phyloP scores from a whole-genome alignment of 2,113 vertebrate genomes.

The Todiramphus saurophagus region DNA sequence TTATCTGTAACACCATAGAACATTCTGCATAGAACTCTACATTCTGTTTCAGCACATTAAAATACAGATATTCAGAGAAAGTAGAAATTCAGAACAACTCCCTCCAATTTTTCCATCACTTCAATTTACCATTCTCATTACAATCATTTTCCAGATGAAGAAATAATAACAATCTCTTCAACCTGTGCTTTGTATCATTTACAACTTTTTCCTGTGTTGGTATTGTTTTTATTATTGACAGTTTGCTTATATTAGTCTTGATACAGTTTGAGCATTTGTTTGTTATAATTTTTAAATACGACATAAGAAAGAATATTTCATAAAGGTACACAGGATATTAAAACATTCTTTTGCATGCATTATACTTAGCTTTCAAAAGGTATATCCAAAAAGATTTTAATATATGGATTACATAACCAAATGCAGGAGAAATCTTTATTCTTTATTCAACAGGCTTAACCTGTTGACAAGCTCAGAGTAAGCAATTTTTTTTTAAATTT shows the following conservation, averaged over 20 bases:
- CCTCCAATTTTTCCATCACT: neutral
- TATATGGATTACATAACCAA: neutral
- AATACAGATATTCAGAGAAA: neutral
- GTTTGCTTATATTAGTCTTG: neutral
- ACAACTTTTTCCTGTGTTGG: neutral
- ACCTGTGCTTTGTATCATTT: neutral
- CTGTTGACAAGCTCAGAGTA: neutral
- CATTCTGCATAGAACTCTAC: neutral
- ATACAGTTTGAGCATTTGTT: neutral
- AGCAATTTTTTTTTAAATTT: neutral
- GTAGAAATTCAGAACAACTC: neutral
- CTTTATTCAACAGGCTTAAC: neutral
- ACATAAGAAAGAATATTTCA: neutral
- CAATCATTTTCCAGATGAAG: neutral
- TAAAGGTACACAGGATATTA: neutral
- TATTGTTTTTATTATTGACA: neutral
- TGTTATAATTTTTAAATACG: neutral
- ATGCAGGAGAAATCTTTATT: neutral
- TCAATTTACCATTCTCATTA: neutral
- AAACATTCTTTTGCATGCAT: neutral
- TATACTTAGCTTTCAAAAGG: neutral
- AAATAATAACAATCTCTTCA: neutral
- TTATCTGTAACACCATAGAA: neutral
- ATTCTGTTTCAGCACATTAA: neutral
- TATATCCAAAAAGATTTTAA: neutral